phyloP scores from a whole-genome alignment of 2,797 vertebrate genomes.

The Acipenser transmontanus region DNA sequence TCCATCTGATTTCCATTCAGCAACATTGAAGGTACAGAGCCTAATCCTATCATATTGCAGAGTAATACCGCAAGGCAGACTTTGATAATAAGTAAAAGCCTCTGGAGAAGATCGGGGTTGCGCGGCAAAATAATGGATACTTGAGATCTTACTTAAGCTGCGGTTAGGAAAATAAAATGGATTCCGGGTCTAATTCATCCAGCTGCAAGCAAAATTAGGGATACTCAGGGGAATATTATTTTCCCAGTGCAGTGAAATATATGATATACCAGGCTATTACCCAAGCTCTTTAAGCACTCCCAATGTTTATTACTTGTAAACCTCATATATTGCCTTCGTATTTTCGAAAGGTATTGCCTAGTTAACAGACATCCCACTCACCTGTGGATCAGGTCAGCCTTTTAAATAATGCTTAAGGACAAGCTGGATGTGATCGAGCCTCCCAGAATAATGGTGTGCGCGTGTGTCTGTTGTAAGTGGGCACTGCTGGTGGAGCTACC shows the following conservation, averaged over 20 bases:
- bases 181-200: constrained; percentile 1
- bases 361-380: too few relatives aligned
- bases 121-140: background rate
- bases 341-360: background rate
- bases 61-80: constrained; percentile 34
- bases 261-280: constrained; percentile 50
- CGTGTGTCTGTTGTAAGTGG: too few relatives aligned
- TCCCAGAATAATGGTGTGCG: too few relatives aligned
- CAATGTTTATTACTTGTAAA: background rate
- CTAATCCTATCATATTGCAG: background rate
- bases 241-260: constrained; percentile 36
- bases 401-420: too few relatives aligned
- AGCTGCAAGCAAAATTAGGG: background rate
- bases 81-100: constrained; percentile 40
- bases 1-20: constrained; percentile 5
- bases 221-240: background rate
- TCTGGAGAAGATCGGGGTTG: background rate
- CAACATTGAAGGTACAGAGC: too few relatives aligned
- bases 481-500: too few relatives aligned
- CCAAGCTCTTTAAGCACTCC: constrained; percentile 33
- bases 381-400: too few relatives aligned
- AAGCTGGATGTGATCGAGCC: too few relatives aligned
- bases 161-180: constrained; percentile 37
- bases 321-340: background rate
- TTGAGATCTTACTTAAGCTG: background rate